A percentile compares a stretch with the other conserved stretches of the same genome.
These are phyloP conservation scores for Pseudomyrmex cubaensis DNA, from an alignment of 1,140 invertebrate species.

Conservation along the genomic window DNA sequence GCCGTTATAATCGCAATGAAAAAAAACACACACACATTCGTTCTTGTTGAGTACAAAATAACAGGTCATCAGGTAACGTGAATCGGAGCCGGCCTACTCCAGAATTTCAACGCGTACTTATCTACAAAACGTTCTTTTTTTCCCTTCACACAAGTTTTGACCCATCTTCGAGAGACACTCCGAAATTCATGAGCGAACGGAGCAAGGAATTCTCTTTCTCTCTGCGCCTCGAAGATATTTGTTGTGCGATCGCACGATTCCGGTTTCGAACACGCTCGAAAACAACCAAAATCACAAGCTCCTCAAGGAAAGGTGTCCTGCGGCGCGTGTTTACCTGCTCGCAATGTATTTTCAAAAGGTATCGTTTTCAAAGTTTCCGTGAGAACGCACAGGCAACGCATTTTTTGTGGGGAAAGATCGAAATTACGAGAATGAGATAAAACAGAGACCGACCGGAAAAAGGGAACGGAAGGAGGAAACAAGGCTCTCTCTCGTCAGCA, in stretches of 20 bases:
- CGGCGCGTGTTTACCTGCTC: slow-evolving; percentile 49
- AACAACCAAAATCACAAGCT: slow-evolving; percentile 44
- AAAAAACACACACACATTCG: too few species aligned
- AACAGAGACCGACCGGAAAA: background rate
- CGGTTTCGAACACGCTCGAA: slow-evolving; percentile 21
- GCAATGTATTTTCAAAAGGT: slow-evolving; percentile 44
- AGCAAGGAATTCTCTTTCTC: too few species aligned
- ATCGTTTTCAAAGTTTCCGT: slow-evolving; percentile 26
- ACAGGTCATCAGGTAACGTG: too few species aligned
- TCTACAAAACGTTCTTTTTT: too few species aligned
- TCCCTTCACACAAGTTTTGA: too few species aligned
- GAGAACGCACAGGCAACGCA: slow-evolving; percentile 47
- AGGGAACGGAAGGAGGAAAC: background rate
- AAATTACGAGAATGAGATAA: background rate
- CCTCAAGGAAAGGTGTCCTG: slow-evolving; percentile 8
- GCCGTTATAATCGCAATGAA: too few species aligned
- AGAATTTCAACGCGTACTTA: too few species aligned
- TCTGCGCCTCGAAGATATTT: too few species aligned
- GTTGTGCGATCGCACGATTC: background rate
- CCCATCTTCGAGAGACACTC: background rate
- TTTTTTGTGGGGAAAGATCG: background rate
- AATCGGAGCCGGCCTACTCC: too few species aligned
- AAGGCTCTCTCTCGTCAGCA: too few species aligned
- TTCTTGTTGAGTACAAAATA: too few species aligned
- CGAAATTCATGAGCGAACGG: background rate